Evolutionary conservation across 2,113 vertebrate species (phyloP), one percentile per base, ranked within the genome.

Genomic region (Plectropomus leopardus): DNA sequence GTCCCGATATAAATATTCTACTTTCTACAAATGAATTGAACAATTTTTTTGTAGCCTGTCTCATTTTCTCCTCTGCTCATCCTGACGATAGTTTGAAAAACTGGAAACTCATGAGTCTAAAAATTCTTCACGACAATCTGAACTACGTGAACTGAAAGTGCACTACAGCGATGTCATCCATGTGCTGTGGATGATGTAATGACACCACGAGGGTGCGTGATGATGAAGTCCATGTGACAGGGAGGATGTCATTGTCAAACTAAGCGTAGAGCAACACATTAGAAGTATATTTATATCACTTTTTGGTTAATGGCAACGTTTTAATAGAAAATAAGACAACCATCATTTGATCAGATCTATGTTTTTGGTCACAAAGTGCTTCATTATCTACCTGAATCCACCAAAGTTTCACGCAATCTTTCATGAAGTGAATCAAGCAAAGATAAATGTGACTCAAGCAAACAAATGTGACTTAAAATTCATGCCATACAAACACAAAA

Each of bases 221-320:
- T 55, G 26, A 75, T 63, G n/a, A 69, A 76, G 59, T 59, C 24
- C 65, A 63, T 44, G 32, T 47, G 61, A 76, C n/a, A 44, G 21
- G 36, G 59, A 10, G 50, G 73, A 81, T 59, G 64, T 82, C 63
- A 84, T n/a, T 21, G 40, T 55, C 16, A 2, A 60, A 58, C 19
- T 68, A 21, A 66, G 50, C 1, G 0, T 5, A 4, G 26, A 48
- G 61, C 11, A 57, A 57, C 80, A 48, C 23, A 67, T 47, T 67
- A 65, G 3, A 55, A 51, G 23, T 14, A 72, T 23, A 32, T 1
- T 2, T 1, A 36, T 2, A 59, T 30, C 36, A 40, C 36, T 40
- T 40, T 53, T 51, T 10, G 9, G n/a, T 10, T 42, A 0, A 11
- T 21, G 24, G 17, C 0, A 5, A 42, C 23, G 30, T 51, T 42